phyloP scores from a whole-genome alignment of 2,888 invertebrate species.

The Polia nebulosa region DNA sequence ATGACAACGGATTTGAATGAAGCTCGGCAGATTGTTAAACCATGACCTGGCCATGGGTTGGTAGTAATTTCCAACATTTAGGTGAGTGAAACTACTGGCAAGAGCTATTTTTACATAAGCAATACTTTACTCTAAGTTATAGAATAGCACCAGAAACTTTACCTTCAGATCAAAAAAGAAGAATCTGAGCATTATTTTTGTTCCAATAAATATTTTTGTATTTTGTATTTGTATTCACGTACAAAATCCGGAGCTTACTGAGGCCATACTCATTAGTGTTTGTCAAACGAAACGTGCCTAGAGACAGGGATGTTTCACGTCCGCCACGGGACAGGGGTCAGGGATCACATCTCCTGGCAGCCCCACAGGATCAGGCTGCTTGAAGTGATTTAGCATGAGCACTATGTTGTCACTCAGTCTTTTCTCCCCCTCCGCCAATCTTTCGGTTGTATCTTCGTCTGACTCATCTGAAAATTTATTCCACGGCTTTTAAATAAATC shows the following conservation, averaged over 20 bases:
- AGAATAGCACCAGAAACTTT: conserved; percentile 25
- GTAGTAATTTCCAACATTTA: not conserved
- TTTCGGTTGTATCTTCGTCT: conserved; percentile 57
- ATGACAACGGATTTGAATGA: not conserved
- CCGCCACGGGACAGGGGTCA: conserved; percentile 95
- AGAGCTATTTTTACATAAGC: too few relatives aligned
- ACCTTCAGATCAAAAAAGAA: conserved; percentile 95
- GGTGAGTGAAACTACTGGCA: too few relatives aligned
- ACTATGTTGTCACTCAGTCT: conserved; percentile 94
- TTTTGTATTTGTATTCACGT: too few relatives aligned
- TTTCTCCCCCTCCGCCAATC: conserved; percentile 89
- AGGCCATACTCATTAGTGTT: conserved; percentile 94
- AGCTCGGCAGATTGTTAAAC: not conserved
- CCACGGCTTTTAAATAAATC: not conserved
- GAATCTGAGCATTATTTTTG: conserved; percentile 94
- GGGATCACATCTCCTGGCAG: conserved; percentile 94
- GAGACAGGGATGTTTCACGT: conserved; percentile 93
- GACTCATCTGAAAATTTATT: conserved; percentile 45
- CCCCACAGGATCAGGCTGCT: conserved; percentile 95
- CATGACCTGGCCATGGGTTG: too few relatives aligned
- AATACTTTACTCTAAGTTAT: not conserved
- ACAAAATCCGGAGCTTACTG: conserved; percentile 94
- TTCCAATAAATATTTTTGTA: too few relatives aligned
- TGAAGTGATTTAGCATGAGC: conserved; percentile 94
- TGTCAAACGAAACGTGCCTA: conserved; percentile 93